phyloP scores from a whole-genome alignment of 1,140 invertebrate species.

The Drosophila arizonae region DNA sequence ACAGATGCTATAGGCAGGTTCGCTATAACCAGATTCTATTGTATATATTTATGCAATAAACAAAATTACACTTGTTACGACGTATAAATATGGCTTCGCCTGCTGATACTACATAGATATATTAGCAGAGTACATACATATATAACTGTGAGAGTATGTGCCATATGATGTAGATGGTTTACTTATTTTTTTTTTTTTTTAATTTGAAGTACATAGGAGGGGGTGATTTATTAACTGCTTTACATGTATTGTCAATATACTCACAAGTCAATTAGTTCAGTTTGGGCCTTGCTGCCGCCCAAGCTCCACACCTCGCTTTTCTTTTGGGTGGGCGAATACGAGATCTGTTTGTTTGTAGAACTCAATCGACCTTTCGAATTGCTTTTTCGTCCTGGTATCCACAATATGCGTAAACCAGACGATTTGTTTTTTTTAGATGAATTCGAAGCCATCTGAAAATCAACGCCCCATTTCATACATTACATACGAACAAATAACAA shows the following conservation, averaged over 20 bases:
- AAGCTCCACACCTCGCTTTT: constrained; percentile 78
- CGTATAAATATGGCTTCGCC: too few species aligned
- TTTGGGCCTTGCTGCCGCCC: constrained; percentile 74
- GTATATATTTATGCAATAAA: background rate
- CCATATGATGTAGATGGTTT: background rate
- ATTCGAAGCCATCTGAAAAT: constrained; percentile 70
- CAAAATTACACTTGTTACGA: too few species aligned
- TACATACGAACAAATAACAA: constrained; percentile 19
- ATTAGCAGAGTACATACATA: background rate
- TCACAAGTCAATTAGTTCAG: constrained; percentile 73
- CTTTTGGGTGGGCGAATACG: constrained; percentile 67
- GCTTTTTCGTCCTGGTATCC: constrained; percentile 76
- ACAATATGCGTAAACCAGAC: constrained; percentile 72
- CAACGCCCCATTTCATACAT: constrained; percentile 39
- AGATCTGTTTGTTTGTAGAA: constrained; percentile 67
- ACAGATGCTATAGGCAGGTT: background rate
- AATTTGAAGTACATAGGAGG: background rate
- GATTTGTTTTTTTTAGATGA: constrained; percentile 69
- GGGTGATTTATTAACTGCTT: background rate
- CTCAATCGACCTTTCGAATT: constrained; percentile 71
- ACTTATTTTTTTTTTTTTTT: background rate
- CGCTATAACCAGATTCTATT: background rate
- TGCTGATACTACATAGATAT: background rate
- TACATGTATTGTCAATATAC: constrained; percentile 37
- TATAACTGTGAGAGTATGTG: background rate